Percentiles rank a stretch among this genome's conserved stretches.
Conservation (phyloP, 2,888 invertebrate genomes). For the Lymantria dispar region DNA sequence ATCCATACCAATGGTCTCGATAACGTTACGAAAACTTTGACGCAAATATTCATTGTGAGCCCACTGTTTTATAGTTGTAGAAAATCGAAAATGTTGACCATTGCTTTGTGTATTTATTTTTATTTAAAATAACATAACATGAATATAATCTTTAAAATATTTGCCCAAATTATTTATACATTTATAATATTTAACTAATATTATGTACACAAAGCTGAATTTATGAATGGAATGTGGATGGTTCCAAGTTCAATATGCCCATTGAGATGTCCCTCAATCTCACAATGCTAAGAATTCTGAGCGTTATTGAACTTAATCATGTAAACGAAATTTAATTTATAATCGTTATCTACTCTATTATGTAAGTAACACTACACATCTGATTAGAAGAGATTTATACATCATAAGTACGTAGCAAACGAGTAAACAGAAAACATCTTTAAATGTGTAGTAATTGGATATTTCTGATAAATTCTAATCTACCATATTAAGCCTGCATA, state of each 20-base stretch:
- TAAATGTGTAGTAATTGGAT: too few species aligned
- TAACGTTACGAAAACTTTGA: too few species aligned
- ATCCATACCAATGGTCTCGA: too few species aligned
- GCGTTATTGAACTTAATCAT: not conserved
- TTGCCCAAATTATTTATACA: conserved; percentile 5
- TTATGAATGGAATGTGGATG: conserved; percentile 30
- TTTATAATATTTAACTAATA: conserved; percentile 3
- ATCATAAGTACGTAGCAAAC: conserved; percentile 4
- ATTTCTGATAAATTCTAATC: too few species aligned
- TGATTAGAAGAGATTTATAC: conserved; percentile 23
- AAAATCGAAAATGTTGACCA: not conserved
- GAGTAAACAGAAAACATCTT: not conserved
- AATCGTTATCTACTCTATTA: conserved; percentile 32
- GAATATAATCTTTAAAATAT: conserved; percentile 5
- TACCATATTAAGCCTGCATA: too few species aligned
- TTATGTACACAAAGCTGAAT: conserved; percentile 22
- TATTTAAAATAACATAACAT: conserved; percentile 2
- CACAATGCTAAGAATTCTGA: too few species aligned
- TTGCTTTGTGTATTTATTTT: not conserved
- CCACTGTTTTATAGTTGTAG: too few species aligned
- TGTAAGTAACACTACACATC: conserved; percentile 50
- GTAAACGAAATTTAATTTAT: conserved; percentile 26
- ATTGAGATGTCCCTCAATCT: conserved; percentile 43
- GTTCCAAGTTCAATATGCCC: conserved; percentile 43
- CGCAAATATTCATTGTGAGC: too few species aligned